A percentile compares a stretch with the other conserved stretches of the same genome.
These are phyloP conservation scores for Synanceia verrucosa DNA, from an alignment of 2,797 vertebrate species.

Conservation along the genomic window DNA sequence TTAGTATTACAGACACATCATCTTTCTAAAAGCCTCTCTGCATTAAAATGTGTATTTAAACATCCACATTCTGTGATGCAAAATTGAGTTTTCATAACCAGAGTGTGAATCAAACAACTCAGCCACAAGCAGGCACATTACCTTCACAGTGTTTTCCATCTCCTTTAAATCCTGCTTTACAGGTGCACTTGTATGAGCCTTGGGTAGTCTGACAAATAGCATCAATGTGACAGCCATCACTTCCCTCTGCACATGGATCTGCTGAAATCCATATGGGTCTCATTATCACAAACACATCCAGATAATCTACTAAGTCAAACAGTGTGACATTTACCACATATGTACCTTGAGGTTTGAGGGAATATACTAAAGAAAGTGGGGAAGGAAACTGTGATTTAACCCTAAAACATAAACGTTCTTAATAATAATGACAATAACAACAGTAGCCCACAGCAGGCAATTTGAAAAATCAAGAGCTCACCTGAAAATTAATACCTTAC, in stretches of 20 bases:
- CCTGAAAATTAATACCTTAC: background rate
- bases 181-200: slow-evolving; percentile 93
- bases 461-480: slow-evolving; percentile 3
- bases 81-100: background rate
- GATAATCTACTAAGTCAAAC: background rate
- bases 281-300: slow-evolving; percentile 17
- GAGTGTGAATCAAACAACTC: slow-evolving; percentile 12
- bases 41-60: background rate
- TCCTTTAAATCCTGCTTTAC: slow-evolving; percentile 93
- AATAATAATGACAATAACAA: too few relatives aligned
- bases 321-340: background rate
- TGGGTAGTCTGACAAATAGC: slow-evolving; percentile 95
- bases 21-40: background rate
- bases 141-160: slow-evolving; percentile 93
- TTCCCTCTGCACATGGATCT: slow-evolving; percentile 91
- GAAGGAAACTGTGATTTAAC: background rate
- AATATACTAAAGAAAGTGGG: background rate
- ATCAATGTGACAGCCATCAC: slow-evolving; percentile 94
- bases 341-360: background rate
- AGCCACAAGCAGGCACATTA: slow-evolving; percentile 66
- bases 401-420: background rate
- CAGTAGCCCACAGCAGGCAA: background rate
- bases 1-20: background rate
- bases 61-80: background rate
- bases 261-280: slow-evolving; percentile 64